phyloP scores from a whole-genome alignment of 2,888 invertebrate genomes.

The Plebejus melissa region DNA sequence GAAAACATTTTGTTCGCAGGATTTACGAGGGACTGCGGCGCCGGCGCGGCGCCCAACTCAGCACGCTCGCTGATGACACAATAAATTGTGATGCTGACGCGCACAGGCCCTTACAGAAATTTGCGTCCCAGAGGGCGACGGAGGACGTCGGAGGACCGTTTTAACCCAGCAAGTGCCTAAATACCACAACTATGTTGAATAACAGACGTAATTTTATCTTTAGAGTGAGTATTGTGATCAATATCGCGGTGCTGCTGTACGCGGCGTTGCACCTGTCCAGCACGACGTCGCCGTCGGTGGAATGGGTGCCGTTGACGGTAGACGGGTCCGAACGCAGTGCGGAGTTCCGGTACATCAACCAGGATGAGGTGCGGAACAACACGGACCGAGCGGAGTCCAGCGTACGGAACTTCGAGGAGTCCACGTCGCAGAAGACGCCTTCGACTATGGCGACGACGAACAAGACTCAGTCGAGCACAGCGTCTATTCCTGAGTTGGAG shows the following conservation, averaged over 20 bases:
- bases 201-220: slow-evolving; percentile 84
- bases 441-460: slow-evolving; percentile 64
- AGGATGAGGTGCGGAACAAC: slow-evolving; percentile 53
- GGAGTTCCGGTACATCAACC: slow-evolving; percentile 53
- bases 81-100: slow-evolving; percentile 77
- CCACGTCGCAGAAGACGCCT: slow-evolving; percentile 65
- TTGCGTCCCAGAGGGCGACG: slow-evolving; percentile 77
- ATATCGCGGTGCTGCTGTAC: slow-evolving; percentile 84
- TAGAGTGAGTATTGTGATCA: slow-evolving; percentile 86
- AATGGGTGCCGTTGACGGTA: slow-evolving; percentile 62
- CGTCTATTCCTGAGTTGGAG: slow-evolving; percentile 55
- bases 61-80: slow-evolving; percentile 64
- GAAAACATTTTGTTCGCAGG: slow-evolving; percentile 55
- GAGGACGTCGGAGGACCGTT: slow-evolving; percentile 68
- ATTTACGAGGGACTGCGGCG: slow-evolving; percentile 52
- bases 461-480: slow-evolving; percentile 67
- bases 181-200: slow-evolving; percentile 60
- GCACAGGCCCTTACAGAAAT: slow-evolving; percentile 71
- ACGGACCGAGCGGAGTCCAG: slow-evolving; percentile 50
- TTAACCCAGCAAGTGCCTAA: slow-evolving; percentile 68
- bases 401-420: slow-evolving; percentile 53
- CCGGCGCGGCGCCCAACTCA: slow-evolving; percentile 58
- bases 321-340: slow-evolving; percentile 58
- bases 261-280: slow-evolving; percentile 82
- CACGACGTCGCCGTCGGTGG: slow-evolving; percentile 50